A percentile compares a stretch with the other conserved stretches of the same genome.
Conservation (phyloP, 2,888 invertebrate species). For the Halictus quadricinctus region DNA sequence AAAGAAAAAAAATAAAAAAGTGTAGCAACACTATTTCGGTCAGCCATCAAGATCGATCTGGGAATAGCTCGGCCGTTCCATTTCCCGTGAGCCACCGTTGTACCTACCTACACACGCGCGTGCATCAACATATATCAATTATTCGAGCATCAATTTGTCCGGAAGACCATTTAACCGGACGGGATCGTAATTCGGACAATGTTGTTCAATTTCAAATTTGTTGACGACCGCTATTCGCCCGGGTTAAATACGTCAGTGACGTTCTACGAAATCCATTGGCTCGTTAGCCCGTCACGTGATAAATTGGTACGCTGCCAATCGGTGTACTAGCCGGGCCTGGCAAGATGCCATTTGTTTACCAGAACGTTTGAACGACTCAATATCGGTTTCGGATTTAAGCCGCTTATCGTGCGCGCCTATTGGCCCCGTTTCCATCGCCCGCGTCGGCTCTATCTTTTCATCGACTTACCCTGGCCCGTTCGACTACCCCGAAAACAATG, state of each 20-base stretch:
- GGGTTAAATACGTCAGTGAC: conserved; percentile 60
- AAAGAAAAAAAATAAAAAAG: too few relatives aligned
- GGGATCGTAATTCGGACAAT: background rate
- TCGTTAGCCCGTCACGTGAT: conserved; percentile 57
- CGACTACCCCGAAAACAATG: background rate
- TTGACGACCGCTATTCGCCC: conserved; percentile 60
- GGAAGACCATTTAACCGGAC: background rate
- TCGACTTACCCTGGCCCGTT: conserved; percentile 19
- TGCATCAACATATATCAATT: background rate
- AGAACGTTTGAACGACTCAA: conserved; percentile 52
- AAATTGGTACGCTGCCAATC: conserved; percentile 57
- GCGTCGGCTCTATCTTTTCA: background rate
- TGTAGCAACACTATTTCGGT: background rate
- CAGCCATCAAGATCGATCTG: background rate
- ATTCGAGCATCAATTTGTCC: background rate
- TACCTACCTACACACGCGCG: background rate
- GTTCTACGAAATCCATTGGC: conserved; percentile 62
- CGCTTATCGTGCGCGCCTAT: conserved; percentile 16
- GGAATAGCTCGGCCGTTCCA: background rate
- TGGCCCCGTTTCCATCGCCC: conserved; percentile 1
- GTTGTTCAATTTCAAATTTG: conserved; percentile 35
- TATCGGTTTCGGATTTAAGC: conserved; percentile 43
- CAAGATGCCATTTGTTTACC: conserved; percentile 55
- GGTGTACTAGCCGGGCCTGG: conserved; percentile 42
- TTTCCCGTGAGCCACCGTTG: background rate